A percentile compares a stretch with the other conserved stretches of the same genome.
Conservation (phyloP, 2,113 vertebrate species). For the Melanerpes formicivorus region DNA sequence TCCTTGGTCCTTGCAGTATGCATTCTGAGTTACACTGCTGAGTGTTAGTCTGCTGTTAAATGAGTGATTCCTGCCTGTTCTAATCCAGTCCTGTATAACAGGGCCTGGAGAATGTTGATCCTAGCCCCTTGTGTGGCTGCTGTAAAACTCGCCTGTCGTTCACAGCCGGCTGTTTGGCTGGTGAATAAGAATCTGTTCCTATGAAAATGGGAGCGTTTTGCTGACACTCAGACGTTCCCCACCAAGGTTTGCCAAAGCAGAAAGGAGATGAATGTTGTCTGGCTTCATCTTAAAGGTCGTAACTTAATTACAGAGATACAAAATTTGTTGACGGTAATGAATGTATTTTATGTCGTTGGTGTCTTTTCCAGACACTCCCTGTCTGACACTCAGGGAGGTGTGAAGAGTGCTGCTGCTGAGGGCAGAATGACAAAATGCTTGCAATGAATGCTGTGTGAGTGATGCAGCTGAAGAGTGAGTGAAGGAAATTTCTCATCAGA, state of each 20-base stretch:
- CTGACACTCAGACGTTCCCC: background rate
- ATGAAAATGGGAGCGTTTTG: background rate
- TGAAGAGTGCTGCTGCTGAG: background rate
- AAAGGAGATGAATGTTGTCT: background rate
- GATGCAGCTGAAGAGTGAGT: background rate
- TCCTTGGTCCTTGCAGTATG: background rate
- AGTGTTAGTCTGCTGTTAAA: slow-evolving; percentile 19
- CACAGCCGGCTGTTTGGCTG: background rate
- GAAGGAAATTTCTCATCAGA: background rate
- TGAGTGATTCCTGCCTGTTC: background rate
- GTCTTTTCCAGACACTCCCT: background rate
- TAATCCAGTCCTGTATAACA: background rate
- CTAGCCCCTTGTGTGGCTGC: background rate
- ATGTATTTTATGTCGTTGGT: background rate
- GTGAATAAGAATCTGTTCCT: background rate
- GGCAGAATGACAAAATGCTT: background rate
- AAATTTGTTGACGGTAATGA: no score
- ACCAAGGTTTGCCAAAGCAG: background rate
- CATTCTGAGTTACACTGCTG: background rate
- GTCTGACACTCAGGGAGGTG: background rate
- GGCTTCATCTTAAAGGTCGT: slow-evolving; percentile 15
- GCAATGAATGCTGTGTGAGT: background rate
- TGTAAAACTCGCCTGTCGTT: background rate
- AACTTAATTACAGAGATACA: no score
- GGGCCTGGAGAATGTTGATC: background rate